Base-by-base conservation (phyloP, 35 echinoderm and acorn worm genomes). In the Apostichopus californicus region DNA sequence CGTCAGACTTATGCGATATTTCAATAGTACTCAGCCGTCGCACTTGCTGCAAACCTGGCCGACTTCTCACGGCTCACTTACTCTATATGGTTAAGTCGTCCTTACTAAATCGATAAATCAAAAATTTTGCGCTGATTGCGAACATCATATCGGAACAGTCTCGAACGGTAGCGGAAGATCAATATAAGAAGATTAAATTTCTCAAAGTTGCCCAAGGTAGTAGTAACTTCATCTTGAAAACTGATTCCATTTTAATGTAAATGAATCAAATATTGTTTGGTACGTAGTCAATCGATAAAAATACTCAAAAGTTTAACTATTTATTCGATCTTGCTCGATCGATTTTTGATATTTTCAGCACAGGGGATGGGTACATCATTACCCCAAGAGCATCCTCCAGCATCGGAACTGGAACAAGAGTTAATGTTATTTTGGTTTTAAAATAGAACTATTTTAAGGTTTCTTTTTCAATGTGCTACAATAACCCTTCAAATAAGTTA, bases 121-220 rank as follows among this genome's bases (percentile, higher is more conserved):
- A 85, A 25, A 59, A 85, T 85, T 85, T 85, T 85, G 20, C 54
- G 24, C 55, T 85, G 81, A 59, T 59, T 85, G 55, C 81, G n/a
- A 85, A 59, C 57, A 25, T 55, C 57, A 56, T 59, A 59, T 20
- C 81, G 81, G 81, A 85, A 85, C 81, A 56, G 81, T 85, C 81
- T 59, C 20, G 81, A 59, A 18, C 81, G 18, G 81, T 58, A 56
- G 55, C 20, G 12, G 13, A 55, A 9, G 22, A 85, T 85, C 81
- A 85, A 85, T 85, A 85, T 85, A 6, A 57, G 52, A 85, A 58
- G 54, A 85, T 85, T 85, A 60, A 85, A 85, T 85, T 85, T 85
- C 54, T 85, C 20, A 58, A 56, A 22, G 57, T 85, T 58, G 81
- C 81, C 81, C 57, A 59, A 60, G 57, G 81, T 85, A 58, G 57